Evolutionary conservation across 1,140 invertebrate species (phyloP).

Genomic region (Lasioglossum albipes): DNA sequence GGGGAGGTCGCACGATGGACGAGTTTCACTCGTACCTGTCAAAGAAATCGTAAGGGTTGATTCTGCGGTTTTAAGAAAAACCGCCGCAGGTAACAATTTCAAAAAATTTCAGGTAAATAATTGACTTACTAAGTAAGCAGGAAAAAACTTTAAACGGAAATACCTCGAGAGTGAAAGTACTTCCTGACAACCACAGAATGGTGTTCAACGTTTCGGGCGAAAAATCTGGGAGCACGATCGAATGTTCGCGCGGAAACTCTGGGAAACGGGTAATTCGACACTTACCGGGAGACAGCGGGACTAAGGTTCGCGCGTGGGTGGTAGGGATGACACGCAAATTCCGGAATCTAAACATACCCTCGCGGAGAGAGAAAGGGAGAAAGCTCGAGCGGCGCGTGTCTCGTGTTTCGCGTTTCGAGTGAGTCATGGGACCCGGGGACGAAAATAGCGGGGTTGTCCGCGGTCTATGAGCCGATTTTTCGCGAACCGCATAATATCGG

Average conservation of each 20-base stretch:
- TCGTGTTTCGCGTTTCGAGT: constrained; percentile 46
- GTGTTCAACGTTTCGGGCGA: too few relatives aligned
- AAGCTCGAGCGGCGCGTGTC: constrained; percentile 38
- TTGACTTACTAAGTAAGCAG: too few relatives aligned
- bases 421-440: constrained; percentile 36
- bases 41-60: too few relatives aligned
- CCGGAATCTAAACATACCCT: constrained; percentile 75
- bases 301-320: constrained; percentile 51
- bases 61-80: too few relatives aligned
- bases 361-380: constrained; percentile 12
- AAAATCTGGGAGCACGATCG: neutral
- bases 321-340: constrained; percentile 64
- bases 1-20: too few relatives aligned
- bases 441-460: constrained; percentile 23
- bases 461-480: constrained; percentile 6
- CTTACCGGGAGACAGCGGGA: constrained; percentile 53
- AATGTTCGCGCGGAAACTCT: constrained; percentile 22
- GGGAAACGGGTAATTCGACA: constrained; percentile 67
- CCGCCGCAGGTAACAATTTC: too few relatives aligned
- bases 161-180: too few relatives aligned
- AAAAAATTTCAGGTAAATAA: too few relatives aligned
- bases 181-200: too few relatives aligned
- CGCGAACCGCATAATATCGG: neutral
- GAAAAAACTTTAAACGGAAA: too few relatives aligned
- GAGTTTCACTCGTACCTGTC: too few relatives aligned